Evolutionary conservation across 53 echinoderm and acorn worm genomes (phyloP), one percentile per base, ranked within the genome.

Genomic region (Holothuria scabra): DNA sequence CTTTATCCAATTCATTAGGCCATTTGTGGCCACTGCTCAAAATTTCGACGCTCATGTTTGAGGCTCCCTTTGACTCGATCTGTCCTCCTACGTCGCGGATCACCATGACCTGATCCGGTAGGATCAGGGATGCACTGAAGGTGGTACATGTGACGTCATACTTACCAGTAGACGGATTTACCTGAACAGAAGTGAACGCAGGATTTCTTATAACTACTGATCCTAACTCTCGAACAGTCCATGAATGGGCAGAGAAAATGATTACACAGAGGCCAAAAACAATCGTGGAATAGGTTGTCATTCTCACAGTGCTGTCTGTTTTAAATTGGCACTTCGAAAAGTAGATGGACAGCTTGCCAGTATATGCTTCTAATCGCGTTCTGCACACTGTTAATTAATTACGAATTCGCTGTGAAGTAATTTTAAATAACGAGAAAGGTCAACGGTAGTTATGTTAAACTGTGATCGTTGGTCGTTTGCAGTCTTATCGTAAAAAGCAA

Each of bases 1-100:
- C 85, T 38, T 87, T 74, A 32, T 87, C 87, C 11, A 93, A 46
- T 57, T 93, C 93, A 52, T 93, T 93, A 1, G 93, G 93, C 90
- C 93, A 93, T 16, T 65, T n/a, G 21, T 91, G 76, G 19, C 34
- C 74, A 11, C 26, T 56, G 41, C 85, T 87, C 1, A 93, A 66
- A 4, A 87, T 46, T 49, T 93, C 87, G 0, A 66, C 26, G 10
- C 69, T 8, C 14, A 92, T 67, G 26, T 76, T 76, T 21, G 67
- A 68, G 2, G 63, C 85, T 12, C 90, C 88, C 10, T 83, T 49
- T 12, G 33, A 14, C 14, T 23, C 70, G 4, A 91, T 30, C 65
- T 91, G 88, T 34, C 59, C 58, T 8, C 60, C 85, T n/a, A 91
- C 65, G 66, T 91, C 88, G 24, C 85, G 79, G 23, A 91, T 69